Evolutionary conservation across 2,113 vertebrate genomes (phyloP).

Genomic region (Labrus mixtus): DNA sequence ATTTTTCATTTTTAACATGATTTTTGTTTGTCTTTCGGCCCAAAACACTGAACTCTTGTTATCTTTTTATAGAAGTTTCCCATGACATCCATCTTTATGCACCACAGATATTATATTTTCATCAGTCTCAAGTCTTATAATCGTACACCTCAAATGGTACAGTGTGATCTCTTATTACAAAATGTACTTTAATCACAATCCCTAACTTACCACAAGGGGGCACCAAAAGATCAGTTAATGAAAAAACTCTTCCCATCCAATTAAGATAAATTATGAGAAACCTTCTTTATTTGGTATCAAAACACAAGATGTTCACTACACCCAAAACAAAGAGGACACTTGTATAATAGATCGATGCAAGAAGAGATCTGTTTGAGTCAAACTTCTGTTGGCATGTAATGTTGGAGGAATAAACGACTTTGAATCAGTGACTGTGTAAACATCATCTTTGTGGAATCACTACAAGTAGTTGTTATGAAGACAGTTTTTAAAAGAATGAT

Average conservation of each 20-base stretch:
- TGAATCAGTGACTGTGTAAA: neutral
- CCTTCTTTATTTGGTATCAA: neutral
- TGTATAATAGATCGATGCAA: neutral
- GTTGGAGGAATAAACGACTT: neutral
- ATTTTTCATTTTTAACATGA: too few species aligned
- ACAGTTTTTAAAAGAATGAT: neutral
- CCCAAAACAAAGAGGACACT: neutral
- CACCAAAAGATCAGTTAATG: constrained; percentile 46
- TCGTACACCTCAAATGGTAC: neutral
- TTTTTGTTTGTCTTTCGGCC: too few species aligned
- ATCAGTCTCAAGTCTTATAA: neutral
- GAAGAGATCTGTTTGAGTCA: neutral
- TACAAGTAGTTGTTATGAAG: neutral
- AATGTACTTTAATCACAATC: neutral
- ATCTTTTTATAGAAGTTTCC: too few species aligned
- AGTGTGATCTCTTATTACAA: neutral
- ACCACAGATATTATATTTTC: neutral
- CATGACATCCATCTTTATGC: neutral
- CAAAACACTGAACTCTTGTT: neutral
- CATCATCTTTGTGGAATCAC: neutral
- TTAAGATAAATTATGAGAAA: neutral
- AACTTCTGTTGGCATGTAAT: neutral
- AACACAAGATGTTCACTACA: neutral
- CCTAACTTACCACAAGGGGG: constrained; percentile 58
- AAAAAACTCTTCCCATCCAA: neutral